Conservation (phyloP, 2,113 vertebrate genomes). For the Catharus minimus region DNA sequence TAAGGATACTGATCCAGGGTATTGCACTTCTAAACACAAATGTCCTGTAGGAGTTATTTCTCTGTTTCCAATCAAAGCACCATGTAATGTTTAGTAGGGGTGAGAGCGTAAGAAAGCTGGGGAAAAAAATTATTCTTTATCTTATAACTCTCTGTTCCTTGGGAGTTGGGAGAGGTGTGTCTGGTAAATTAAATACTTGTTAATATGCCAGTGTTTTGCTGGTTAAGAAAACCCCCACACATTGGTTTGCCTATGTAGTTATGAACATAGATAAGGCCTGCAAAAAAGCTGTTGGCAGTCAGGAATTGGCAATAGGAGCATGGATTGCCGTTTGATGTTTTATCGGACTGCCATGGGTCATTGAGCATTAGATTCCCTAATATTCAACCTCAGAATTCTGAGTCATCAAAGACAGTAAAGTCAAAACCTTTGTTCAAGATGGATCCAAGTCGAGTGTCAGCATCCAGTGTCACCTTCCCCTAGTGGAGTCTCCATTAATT, state of each 20-base stretch:
- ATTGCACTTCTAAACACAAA: background rate
- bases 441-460: background rate
- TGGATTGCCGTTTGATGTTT: background rate
- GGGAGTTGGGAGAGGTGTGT: background rate
- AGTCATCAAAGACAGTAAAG: background rate
- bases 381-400: background rate
- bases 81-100: background rate
- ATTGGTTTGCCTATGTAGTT: background rate
- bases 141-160: background rate
- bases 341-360: background rate
- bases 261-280: background rate
- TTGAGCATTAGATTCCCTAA: background rate
- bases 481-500: background rate
- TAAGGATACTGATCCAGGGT: background rate
- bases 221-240: background rate
- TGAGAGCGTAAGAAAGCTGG: background rate
- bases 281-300: background rate
- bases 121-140: background rate
- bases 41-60: background rate
- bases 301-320: background rate
- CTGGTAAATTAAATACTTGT: background rate
- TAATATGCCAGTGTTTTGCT: background rate
- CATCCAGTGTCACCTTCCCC: background rate
- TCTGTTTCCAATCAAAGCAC: background rate
- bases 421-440: background rate